A percentile compares a stretch with the other conserved stretches of the same genome.
Conservation (phyloP, 2,113 vertebrate genomes). For the human region DNA sequence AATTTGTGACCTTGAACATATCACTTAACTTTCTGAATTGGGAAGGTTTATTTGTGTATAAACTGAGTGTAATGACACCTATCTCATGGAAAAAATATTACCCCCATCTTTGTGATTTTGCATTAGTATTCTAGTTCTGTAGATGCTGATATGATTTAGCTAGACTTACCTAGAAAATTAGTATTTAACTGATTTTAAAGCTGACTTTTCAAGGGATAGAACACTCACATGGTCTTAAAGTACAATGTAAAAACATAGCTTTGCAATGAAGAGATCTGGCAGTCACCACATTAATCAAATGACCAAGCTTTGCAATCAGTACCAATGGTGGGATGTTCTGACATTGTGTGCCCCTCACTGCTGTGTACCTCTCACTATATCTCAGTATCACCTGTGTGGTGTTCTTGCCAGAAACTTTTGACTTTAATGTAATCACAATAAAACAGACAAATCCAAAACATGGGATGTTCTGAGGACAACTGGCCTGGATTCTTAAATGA, state of each 20-base stretch:
- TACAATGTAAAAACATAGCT: not conserved
- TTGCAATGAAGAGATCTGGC: not conserved
- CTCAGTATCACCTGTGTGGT: not conserved
- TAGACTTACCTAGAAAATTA: conserved; percentile 16
- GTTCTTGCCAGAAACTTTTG: conserved; percentile 38
- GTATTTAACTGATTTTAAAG: conserved; percentile 14
- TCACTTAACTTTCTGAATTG: conserved; percentile 26
- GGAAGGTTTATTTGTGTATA: conserved; percentile 3
- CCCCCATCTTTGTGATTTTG: conserved; percentile 19
- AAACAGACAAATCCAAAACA: conserved; percentile 39
- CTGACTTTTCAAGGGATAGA: not conserved
- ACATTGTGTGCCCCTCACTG: not conserved
- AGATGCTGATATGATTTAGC: conserved; percentile 39
- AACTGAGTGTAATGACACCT: not conserved
- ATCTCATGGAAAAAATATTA: not conserved
- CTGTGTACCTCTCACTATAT: not conserved
- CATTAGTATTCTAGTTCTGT: not conserved
- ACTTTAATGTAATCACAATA: not conserved
- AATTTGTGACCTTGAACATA: conserved; percentile 25
- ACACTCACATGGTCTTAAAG: not conserved
- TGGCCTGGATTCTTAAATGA: conserved; percentile 11
- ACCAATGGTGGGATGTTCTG: not conserved
- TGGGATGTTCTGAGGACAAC: conserved; percentile 1
- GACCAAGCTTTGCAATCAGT: not conserved
- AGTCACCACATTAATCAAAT: not conserved